Percentiles rank a stretch among this genome's conserved stretches.
phyloP scores from a whole-genome alignment of 2,888 invertebrate genomes.

The Tholera decimalis region DNA sequence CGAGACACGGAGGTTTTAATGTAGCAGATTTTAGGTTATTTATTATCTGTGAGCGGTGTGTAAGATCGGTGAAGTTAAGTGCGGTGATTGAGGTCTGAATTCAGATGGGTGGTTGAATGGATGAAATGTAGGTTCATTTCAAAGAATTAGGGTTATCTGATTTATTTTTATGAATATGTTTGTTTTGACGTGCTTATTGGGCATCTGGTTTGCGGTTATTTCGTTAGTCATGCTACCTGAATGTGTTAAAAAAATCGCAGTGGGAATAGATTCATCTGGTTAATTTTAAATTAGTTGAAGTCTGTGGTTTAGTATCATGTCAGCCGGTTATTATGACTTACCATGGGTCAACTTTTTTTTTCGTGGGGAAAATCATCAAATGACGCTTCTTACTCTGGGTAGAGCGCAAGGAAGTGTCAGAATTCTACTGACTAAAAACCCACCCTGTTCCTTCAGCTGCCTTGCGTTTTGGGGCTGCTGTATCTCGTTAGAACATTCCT shows the following conservation, averaged over 20 bases:
- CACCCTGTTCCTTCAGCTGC: too few species aligned
- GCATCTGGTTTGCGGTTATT: conserved; percentile 18
- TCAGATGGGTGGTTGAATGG: conserved; percentile 53
- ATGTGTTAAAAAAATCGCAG: background rate
- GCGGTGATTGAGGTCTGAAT: conserved; percentile 53
- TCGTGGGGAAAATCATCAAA: too few species aligned
- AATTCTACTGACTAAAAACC: too few species aligned
- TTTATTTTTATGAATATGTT: conserved; percentile 21
- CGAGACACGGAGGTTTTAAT: conserved; percentile 68
- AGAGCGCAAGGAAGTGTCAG: too few species aligned
- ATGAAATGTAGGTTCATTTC: conserved; percentile 51
- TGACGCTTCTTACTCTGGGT: too few species aligned
- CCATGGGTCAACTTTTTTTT: too few species aligned
- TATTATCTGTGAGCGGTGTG: conserved; percentile 62
- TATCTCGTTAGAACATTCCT: too few species aligned
- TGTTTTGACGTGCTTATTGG: conserved; percentile 39
- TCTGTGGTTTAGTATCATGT: background rate
- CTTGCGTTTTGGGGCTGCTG: too few species aligned
- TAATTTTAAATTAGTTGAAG: background rate
- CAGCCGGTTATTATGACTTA: background rate
- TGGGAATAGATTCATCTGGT: background rate
- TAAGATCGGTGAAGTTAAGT: conserved; percentile 62
- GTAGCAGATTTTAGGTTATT: conserved; percentile 68
- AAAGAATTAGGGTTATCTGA: conserved; percentile 42
- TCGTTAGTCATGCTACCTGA: conserved; percentile 33